These are phyloP conservation scores for Eugnorisma glareosa DNA, from an alignment of 2,888 invertebrate genomes.

Conservation along the genomic window DNA sequence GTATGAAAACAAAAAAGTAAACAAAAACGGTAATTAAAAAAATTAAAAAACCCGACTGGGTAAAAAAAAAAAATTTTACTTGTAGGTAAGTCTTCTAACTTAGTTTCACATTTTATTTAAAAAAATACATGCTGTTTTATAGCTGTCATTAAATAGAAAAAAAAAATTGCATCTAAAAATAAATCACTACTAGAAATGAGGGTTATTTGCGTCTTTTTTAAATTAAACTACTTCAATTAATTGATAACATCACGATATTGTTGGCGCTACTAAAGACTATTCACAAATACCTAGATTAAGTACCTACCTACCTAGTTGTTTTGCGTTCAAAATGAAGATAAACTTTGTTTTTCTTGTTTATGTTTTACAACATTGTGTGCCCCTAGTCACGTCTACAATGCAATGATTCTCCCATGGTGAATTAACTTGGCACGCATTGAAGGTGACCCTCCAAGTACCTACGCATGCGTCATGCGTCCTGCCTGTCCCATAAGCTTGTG, in stretches of 20 bases:
- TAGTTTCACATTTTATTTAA: neutral
- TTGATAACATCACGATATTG: neutral
- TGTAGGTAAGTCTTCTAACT: neutral
- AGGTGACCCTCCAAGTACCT: constrained; percentile 72
- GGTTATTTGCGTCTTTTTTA: neutral
- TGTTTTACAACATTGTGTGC: constrained; percentile 4
- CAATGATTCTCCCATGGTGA: constrained; percentile 45
- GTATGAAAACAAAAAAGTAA: no score
- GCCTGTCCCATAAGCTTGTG: constrained; percentile 65
- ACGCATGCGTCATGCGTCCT: constrained; percentile 79
- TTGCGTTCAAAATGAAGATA: neutral
- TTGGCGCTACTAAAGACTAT: neutral
- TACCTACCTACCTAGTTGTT: no score
- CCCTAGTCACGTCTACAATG: constrained; percentile 26
- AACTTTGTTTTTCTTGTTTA: neutral
- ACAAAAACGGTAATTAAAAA: no score
- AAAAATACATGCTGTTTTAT: neutral
- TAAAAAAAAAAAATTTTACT: no score
- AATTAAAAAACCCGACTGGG: no score
- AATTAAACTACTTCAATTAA: no score
- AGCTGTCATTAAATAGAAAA: neutral
- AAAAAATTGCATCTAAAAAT: constrained; percentile 5
- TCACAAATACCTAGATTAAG: neutral
- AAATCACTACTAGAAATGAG: neutral
- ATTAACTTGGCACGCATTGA: constrained; percentile 41